Evolutionary conservation across 2,113 vertebrate genomes (phyloP), one percentile per base, ranked within the genome.

Genomic region (Tichodroma muraria): DNA sequence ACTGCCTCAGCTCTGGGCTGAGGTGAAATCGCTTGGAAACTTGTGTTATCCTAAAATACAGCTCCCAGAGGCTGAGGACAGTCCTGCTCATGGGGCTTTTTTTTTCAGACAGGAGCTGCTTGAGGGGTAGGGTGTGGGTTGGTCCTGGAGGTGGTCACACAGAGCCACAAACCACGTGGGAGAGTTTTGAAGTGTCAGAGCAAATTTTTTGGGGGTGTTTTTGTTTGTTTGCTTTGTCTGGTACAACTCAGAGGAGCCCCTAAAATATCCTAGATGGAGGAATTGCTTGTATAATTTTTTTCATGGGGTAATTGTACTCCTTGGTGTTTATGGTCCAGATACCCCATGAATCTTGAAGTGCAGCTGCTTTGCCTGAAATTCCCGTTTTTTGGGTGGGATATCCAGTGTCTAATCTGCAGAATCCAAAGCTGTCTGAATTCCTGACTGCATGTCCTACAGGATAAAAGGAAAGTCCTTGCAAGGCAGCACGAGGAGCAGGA

Each of bases 371-470:
- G 9, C 28, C 22, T 52, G 27, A 71, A 87, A 76, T 53, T 61
- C 50, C 5, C 6, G 0, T 1, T 60, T 89, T 47, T 42, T 6
- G 22, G 11, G 22, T n/a, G 13, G 21, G 8, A 49, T 25, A 37
- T 25, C 24, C 60, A 44, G 4, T 24, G 15, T 59, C 11, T 42
- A 27, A 82, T 22, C 25, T 60, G 44, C 6, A 47, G 35, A 69
- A 27, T 12, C 11, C 25, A 49, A 45, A 66, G 27, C 14, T 72
- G 50, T 23, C 33, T 2, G 2, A 59, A 77, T 73, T 57, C 59
- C 47, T 24, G 21, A 22, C 45, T 59, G 31, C 23, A 2, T 1
- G 3, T 50, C 30, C 52, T 28, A 13, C 6, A 3, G 9, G 24
- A 49, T 38, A 28, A 16, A 27, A 45, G 47, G 13, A 22, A 59